These are phyloP conservation scores for Arion vulgaris DNA, from an alignment of 1,140 invertebrate species.

Conservation along the genomic window DNA sequence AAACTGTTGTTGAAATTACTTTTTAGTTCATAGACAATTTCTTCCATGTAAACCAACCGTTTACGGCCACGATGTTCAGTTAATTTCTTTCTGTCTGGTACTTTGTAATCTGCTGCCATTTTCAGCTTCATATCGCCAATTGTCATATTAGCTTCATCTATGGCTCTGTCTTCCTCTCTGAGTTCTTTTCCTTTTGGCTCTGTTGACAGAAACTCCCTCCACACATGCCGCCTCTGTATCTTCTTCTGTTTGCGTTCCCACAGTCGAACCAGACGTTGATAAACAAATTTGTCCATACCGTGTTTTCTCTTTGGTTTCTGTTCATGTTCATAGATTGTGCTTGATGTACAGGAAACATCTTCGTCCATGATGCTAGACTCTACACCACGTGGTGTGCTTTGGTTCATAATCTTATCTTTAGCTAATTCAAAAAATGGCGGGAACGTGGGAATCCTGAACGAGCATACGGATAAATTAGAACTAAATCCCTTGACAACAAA, in stretches of 20 bases:
- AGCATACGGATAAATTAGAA: background rate
- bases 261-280: constrained; percentile 14
- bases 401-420: constrained; percentile 18
- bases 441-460: constrained; percentile 9
- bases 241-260: constrained; percentile 39
- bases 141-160: constrained; percentile 3
- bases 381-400: constrained; percentile 11
- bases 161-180: constrained; percentile 33
- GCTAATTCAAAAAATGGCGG: constrained; percentile 25
- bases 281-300: constrained; percentile 35
- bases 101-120: constrained; percentile 26
- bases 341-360: background rate
- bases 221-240: background rate
- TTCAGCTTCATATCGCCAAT: constrained; percentile 40
- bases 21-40: constrained; percentile 21
- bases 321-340: background rate
- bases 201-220: constrained; percentile 28
- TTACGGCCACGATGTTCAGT: constrained; percentile 22
- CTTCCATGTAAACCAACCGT: constrained; percentile 19
- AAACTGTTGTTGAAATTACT: constrained; percentile 22
- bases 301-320: background rate
- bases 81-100: constrained; percentile 22
- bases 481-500: constrained; percentile 28
- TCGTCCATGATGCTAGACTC: constrained; percentile 24
- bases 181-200: constrained; percentile 28